phyloP scores from a whole-genome alignment of 2,113 vertebrate species.

The Amia ocellicauda region DNA sequence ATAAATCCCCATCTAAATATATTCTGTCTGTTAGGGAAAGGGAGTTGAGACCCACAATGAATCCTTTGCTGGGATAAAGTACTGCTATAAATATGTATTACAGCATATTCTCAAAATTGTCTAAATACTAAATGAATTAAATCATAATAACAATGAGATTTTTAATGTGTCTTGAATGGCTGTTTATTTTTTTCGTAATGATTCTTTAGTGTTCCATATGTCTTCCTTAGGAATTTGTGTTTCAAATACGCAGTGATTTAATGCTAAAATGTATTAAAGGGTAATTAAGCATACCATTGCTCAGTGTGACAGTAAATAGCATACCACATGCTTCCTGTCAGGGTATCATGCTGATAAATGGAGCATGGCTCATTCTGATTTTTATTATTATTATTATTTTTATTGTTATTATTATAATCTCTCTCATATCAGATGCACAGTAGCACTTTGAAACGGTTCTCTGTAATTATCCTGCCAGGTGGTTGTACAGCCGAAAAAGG shows the following conservation, averaged over 20 bases:
- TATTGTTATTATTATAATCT: background rate
- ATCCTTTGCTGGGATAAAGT: no score
- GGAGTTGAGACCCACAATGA: no score
- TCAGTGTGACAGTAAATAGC: slow-evolving; percentile 15
- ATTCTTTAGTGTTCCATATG: background rate
- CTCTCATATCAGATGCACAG: background rate
- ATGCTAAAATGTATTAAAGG: slow-evolving; percentile 1
- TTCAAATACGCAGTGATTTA: background rate
- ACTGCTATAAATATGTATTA: no score
- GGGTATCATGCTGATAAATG: slow-evolving; percentile 10
- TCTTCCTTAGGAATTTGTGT: background rate
- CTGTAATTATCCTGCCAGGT: slow-evolving; percentile 4
- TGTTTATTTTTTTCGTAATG: background rate
- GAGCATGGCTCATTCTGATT: background rate
- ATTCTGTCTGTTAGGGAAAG: no score
- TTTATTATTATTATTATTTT: background rate
- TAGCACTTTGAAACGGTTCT: background rate
- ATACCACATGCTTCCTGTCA: slow-evolving; percentile 3
- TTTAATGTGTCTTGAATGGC: background rate
- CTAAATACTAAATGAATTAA: no score
- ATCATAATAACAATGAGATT: no score
- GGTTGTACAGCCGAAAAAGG: slow-evolving; percentile 2
- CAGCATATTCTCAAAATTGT: no score
- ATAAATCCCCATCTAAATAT: no score
- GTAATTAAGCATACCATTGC: slow-evolving; percentile 3